Conservation (phyloP, 2,797 vertebrate genomes). For the Petrocephalus schoutedeni region DNA sequence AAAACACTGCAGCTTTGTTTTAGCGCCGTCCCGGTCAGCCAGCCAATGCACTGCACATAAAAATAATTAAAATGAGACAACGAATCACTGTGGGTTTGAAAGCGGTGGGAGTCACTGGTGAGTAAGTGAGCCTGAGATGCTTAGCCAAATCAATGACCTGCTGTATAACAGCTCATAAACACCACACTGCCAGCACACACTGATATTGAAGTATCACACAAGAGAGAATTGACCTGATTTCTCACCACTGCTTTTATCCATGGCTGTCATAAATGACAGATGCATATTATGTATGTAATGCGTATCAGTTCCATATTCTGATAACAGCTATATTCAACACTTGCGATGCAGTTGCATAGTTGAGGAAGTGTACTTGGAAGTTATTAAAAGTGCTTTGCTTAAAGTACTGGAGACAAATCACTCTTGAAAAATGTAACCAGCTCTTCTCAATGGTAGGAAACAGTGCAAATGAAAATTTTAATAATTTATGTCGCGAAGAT, state of each 20-base stretch:
- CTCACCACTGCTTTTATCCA: background rate
- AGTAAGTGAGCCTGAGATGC: background rate
- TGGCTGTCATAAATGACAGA: background rate
- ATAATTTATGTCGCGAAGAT: background rate
- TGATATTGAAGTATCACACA: background rate
- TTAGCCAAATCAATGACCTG: background rate
- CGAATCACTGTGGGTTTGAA: slow-evolving; percentile 4
- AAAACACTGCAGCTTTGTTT: slow-evolving; percentile 23
- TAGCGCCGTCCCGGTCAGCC: background rate
- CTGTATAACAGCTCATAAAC: background rate
- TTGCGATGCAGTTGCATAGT: background rate
- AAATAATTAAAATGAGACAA: slow-evolving; percentile 28
- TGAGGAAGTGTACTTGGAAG: background rate
- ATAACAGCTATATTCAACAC: background rate
- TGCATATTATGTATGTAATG: background rate
- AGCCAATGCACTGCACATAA: slow-evolving; percentile 27
- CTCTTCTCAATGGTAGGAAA: background rate
- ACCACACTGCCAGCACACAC: background rate
- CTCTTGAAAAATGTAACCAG: background rate
- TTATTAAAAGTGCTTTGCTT: background rate
- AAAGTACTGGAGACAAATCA: background rate
- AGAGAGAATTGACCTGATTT: background rate
- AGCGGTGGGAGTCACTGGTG: background rate
- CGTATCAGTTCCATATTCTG: background rate
- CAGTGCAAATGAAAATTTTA: background rate